Base-by-base conservation (phyloP, 2,888 invertebrate species). In the Epinotia nisella region DNA sequence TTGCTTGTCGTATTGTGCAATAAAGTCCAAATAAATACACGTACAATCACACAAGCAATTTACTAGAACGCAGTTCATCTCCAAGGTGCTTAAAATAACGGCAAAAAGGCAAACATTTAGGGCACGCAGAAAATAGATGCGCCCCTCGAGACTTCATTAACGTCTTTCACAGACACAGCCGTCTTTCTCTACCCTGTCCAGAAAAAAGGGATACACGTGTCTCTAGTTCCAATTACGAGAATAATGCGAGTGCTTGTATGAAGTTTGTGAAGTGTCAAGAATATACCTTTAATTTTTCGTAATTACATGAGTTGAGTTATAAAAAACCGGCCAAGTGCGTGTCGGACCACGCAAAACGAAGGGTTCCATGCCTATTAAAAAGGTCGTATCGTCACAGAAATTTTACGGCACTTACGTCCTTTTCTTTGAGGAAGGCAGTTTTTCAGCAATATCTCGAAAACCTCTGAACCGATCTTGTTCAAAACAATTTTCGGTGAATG, bases 71-170 rank as follows among this genome's bases (percentile, higher is more conserved):
- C n/a, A 7, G 24, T 21, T 64, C 62, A 51, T 51, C 51, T 64
- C 24, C n/a, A 13, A 41, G 35, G 65, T 65, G 15, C 66, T 41
- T n/a, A 17, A 41, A 56, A 56, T 41, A 66, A 15, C 21, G 15
- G 17, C 55, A 66, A 66, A 66, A 66, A 66, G 53, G 19, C 53
- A 55, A 65, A 66, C 55, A 39, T n/a, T 19, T n/a, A 41, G n/a
- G 55, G n/a, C 39, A 21, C 65, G 41, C 21, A 4, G 10, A 56
- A 66, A 55, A 66, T n/a, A n/a, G 11, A 66, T 66, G 55, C 21
- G 56, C 55, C 66, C 66, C 66, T 41, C n/a, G 66, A 66, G 66
- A 56, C 55, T 41, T 66, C 55, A 66, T 66, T 66, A 66, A 41
- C 9, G n/a, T 29, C 58, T n/a, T 29, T 58, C 58, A 29, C 15